phyloP scores from a whole-genome alignment of 2,113 vertebrate genomes.

The Ameiurus melas region DNA sequence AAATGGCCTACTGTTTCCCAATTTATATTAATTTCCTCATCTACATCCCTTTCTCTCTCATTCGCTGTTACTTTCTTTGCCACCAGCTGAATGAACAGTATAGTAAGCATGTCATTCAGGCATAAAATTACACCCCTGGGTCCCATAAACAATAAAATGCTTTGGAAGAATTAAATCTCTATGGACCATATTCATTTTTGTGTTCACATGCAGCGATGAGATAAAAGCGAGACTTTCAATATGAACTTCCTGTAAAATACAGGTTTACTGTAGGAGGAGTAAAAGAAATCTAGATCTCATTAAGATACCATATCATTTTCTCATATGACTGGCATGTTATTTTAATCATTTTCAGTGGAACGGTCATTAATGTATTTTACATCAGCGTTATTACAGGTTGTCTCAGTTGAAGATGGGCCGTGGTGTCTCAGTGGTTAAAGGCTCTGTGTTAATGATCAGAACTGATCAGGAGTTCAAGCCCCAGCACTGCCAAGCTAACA shows the following conservation, averaged over 20 bases:
- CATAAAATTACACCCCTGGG: conserved; percentile 86
- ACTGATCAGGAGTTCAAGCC: too few relatives aligned
- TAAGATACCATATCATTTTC: neutral
- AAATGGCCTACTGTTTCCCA: neutral
- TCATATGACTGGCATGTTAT: neutral
- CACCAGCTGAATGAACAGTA: conserved; percentile 70
- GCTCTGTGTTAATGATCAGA: too few relatives aligned
- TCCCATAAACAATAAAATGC: conserved; percentile 81
- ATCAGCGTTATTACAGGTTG: neutral
- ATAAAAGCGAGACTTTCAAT: neutral
- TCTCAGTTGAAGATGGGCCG: neutral
- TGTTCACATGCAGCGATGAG: neutral
- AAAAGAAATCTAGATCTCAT: neutral
- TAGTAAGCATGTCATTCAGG: conserved; percentile 84
- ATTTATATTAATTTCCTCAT: neutral
- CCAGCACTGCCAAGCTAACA: too few relatives aligned
- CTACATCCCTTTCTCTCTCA: neutral
- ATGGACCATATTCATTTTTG: conserved; percentile 56
- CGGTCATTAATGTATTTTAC: neutral
- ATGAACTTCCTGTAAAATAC: neutral
- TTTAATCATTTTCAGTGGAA: neutral
- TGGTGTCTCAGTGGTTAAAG: too few relatives aligned
- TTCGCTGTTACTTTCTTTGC: conserved; percentile 24
- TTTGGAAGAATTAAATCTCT: conserved; percentile 83
- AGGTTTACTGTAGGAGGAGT: neutral